Evolutionary conservation across 2,113 vertebrate genomes (phyloP).

Genomic region (Lepus americanus): DNA sequence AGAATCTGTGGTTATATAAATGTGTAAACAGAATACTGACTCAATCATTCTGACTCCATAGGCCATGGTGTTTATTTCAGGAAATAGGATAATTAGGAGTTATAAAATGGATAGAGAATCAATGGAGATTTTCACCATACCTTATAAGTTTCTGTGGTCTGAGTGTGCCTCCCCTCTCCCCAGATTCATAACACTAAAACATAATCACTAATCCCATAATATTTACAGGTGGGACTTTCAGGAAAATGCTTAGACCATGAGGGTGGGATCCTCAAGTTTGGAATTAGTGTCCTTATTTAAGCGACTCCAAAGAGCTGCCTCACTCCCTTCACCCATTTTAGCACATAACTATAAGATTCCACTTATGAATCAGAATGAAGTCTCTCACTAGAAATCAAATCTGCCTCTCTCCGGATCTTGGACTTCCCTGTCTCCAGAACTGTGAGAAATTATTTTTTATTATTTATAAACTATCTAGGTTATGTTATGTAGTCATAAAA

Average conservation of each 20-base stretch:
- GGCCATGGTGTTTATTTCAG: slow-evolving; percentile 23
- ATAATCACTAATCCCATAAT: background rate
- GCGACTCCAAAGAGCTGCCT: background rate
- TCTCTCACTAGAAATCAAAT: background rate
- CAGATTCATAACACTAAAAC: background rate
- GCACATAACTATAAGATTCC: background rate
- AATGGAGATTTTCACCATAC: background rate
- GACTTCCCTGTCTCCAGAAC: background rate
- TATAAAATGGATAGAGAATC: background rate
- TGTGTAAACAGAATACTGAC: background rate
- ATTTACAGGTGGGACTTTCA: background rate
- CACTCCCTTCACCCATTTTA: background rate
- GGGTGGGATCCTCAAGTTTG: background rate
- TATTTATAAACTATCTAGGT: background rate
- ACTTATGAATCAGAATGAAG: background rate
- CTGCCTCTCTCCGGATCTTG: background rate
- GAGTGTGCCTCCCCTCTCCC: background rate
- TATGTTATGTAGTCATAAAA: background rate
- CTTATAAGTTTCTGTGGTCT: background rate
- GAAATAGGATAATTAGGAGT: background rate
- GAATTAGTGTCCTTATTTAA: background rate
- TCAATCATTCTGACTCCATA: background rate
- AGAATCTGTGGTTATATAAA: slow-evolving; percentile 39
- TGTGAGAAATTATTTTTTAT: background rate
- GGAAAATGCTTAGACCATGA: background rate